Evolutionary conservation across 2,113 vertebrate genomes (phyloP).

Genomic region (Ptychochromis oligacanthus): DNA sequence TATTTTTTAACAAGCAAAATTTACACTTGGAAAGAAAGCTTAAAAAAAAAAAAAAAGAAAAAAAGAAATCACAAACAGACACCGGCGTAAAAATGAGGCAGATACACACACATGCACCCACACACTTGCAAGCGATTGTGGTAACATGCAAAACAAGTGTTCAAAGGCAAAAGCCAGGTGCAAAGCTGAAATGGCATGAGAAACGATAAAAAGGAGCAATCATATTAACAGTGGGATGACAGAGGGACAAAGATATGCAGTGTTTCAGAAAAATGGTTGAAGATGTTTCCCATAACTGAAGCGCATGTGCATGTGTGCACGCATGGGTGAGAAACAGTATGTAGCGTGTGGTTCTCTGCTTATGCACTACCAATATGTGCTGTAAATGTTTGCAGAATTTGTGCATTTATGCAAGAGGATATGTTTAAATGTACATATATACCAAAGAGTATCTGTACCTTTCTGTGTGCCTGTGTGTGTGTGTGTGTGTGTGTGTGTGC

Average conservation of each 20-base stretch:
- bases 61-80: slow-evolving; percentile 66
- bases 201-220: slow-evolving; percentile 72
- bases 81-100: slow-evolving; percentile 50
- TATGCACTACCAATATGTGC: neutral
- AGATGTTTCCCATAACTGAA: slow-evolving; percentile 59
- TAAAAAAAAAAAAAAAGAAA: slow-evolving; percentile 19
- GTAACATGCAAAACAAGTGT: slow-evolving; percentile 74
- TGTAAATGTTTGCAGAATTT: neutral
- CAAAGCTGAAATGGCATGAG: slow-evolving; percentile 71
- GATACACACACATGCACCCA: slow-evolving; percentile 60
- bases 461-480: neutral
- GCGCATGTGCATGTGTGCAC: neutral
- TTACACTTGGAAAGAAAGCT: slow-evolving; percentile 61
- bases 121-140: slow-evolving; percentile 67
- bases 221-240: slow-evolving; percentile 76
- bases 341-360: neutral
- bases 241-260: slow-evolving; percentile 75
- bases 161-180: slow-evolving; percentile 80
- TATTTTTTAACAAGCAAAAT: slow-evolving; percentile 50
- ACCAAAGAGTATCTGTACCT: neutral
- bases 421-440: neutral
- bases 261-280: slow-evolving; percentile 55
- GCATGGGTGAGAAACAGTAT: neutral
- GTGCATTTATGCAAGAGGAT: neutral
- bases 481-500: slow-evolving; percentile 5